Evolutionary conservation across 2,888 invertebrate genomes (phyloP).

Genomic region (Lycaena phlaeas): DNA sequence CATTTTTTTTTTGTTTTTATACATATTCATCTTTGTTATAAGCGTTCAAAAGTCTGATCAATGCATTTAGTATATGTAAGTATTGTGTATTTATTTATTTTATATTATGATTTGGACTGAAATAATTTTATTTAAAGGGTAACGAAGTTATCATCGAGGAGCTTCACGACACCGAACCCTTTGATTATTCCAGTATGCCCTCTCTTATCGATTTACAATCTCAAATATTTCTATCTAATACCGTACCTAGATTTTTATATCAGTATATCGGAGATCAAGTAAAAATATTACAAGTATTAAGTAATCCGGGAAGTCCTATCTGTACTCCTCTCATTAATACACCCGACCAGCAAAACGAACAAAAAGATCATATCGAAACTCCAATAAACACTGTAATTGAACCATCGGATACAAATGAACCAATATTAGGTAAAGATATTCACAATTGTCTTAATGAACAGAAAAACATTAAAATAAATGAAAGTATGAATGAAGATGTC

Average conservation of each 20-base stretch:
- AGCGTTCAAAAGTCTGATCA: constrained; percentile 40
- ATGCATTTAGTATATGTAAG: constrained; percentile 53
- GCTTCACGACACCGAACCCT: constrained; percentile 58
- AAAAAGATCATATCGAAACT: constrained; percentile 6
- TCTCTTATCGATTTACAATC: constrained; percentile 50
- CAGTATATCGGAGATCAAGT: constrained; percentile 60
- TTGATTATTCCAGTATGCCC: constrained; percentile 62
- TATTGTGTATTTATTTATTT: constrained; percentile 23
- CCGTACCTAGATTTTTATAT: constrained; percentile 60
- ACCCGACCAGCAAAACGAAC: not conserved
- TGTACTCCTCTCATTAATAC: not conserved
- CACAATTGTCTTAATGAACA: not conserved
- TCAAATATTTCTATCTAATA: constrained; percentile 51
- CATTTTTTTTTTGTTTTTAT: too few species aligned
- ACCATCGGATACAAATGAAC: constrained; percentile 5
- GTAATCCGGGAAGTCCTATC: constrained; percentile 42
- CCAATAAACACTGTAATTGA: constrained; percentile 6
- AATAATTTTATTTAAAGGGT: constrained; percentile 69
- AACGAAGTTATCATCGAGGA: constrained; percentile 68
- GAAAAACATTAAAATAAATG: constrained; percentile 12
- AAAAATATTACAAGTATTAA: constrained; percentile 57
- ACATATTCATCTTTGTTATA: constrained; percentile 9
- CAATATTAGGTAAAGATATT: constrained; percentile 11
- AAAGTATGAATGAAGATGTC: constrained; percentile 3
- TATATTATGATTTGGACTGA: constrained; percentile 52